Conservation (phyloP, 2,113 vertebrate genomes). For the Sarotherodon lohbergeri region DNA sequence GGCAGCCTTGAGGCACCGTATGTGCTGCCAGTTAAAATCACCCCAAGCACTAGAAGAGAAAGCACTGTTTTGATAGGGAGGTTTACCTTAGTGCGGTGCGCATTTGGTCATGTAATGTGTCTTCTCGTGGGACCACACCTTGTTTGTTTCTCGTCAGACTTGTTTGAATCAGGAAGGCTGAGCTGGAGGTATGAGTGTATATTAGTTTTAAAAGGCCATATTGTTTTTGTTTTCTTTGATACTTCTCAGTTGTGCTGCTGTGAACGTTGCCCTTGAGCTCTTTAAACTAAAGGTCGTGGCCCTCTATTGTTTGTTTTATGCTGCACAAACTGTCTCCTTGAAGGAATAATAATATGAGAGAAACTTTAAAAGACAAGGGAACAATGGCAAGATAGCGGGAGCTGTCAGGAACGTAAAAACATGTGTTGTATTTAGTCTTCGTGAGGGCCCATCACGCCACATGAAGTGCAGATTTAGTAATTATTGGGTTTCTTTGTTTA, state of each 20-base stretch:
- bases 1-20: background rate
- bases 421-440: slow-evolving; percentile 17
- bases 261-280: background rate
- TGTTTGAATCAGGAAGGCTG: background rate
- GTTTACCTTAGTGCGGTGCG: background rate
- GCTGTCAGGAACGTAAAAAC: background rate
- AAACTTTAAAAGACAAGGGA: slow-evolving; percentile 12
- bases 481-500: slow-evolving; percentile 24
- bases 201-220: background rate
- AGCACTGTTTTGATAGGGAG: background rate
- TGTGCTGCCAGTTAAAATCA: background rate
- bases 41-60: background rate
- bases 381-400: slow-evolving; percentile 19
- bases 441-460: background rate
- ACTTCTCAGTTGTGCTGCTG: background rate
- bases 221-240: background rate
- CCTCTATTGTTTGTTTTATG: background rate
- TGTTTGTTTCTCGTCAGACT: background rate
- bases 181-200: background rate
- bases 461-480: background rate
- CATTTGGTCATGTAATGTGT: background rate
- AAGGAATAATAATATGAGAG: background rate
- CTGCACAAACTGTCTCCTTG: background rate
- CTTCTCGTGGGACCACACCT: background rate
- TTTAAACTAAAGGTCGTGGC: slow-evolving; percentile 8